phyloP scores from a whole-genome alignment of 2,113 vertebrate genomes.

The Mola mola region DNA sequence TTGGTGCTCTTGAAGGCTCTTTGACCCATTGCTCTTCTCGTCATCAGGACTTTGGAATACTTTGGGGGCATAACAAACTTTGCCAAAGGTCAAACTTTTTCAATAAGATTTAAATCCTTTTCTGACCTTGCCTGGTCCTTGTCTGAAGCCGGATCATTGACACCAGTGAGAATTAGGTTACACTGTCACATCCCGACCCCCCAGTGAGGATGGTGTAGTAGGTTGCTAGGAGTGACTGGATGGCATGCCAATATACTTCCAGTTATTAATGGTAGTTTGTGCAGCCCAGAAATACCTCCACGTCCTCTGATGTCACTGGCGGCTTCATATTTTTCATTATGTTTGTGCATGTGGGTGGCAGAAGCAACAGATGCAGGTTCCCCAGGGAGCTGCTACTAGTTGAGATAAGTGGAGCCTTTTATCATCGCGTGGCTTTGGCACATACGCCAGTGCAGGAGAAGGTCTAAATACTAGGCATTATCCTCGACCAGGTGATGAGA shows the following conservation, averaged over 20 bases:
- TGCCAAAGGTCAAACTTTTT: no score
- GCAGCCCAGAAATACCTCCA: constrained; percentile 20
- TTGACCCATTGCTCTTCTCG: no score
- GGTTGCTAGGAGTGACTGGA: constrained; percentile 50
- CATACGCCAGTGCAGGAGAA: constrained; percentile 18
- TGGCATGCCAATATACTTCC: constrained; percentile 21
- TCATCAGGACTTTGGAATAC: no score
- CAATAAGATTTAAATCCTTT: neutral
- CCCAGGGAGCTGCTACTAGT: constrained; percentile 22
- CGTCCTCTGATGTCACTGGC: constrained; percentile 38
- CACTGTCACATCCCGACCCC: constrained; percentile 30
- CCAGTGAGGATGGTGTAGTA: constrained; percentile 16
- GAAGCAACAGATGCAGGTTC: constrained; percentile 31
- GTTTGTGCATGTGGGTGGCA: constrained; percentile 13
- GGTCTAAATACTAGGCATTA: constrained; percentile 50
- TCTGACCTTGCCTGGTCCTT: neutral
- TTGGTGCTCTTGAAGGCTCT: no score
- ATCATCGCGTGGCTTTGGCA: constrained; percentile 21
- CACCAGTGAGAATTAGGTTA: constrained; percentile 32
- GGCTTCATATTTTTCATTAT: constrained; percentile 21
- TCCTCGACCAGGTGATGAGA: constrained; percentile 66
- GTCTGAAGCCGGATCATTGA: neutral
- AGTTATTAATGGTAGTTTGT: constrained; percentile 57
- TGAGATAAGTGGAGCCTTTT: constrained; percentile 51
- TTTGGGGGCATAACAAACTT: no score